Percentiles rank a stretch among this genome's conserved stretches.
phyloP scores from a whole-genome alignment of 1,140 invertebrate species.

The Heliconius hermathena region DNA sequence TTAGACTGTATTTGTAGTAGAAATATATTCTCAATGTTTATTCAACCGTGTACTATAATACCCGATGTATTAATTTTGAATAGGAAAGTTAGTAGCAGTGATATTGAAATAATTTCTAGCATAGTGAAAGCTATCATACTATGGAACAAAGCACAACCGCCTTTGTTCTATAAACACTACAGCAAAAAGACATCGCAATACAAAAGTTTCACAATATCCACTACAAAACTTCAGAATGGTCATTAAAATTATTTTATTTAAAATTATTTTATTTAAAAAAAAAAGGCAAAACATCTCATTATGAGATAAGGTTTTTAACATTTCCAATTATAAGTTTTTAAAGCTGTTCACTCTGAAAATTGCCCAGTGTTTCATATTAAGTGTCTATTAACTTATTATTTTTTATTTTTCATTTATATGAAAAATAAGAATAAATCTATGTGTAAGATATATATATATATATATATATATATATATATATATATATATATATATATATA shows the following conservation, averaged over 20 bases:
- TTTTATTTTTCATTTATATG: too few relatives aligned
- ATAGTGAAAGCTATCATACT: conserved; percentile 17
- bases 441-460: too few relatives aligned
- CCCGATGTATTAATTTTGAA: conserved; percentile 14
- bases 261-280: conserved; percentile 8
- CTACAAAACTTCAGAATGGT: conserved; percentile 16
- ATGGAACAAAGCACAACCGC: conserved; percentile 17
- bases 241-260: conserved; percentile 20
- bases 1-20: neutral
- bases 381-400: neutral
- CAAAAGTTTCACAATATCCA: conserved; percentile 22
- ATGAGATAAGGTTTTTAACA: conserved; percentile 7
- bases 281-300: neutral
- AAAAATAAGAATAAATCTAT: too few relatives aligned
- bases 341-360: neutral
- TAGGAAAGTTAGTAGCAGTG: conserved; percentile 4
- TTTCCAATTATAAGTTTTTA: conserved; percentile 11
- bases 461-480: too few relatives aligned
- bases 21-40: neutral
- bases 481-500: too few relatives aligned
- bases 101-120: conserved; percentile 13
- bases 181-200: conserved; percentile 18
- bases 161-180: conserved; percentile 22
- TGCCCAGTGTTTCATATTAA: neutral
- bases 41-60: neutral